These are phyloP conservation scores for Nasonovia ribisnigri DNA, from an alignment of 2,888 invertebrate genomes.

Conservation along the genomic window DNA sequence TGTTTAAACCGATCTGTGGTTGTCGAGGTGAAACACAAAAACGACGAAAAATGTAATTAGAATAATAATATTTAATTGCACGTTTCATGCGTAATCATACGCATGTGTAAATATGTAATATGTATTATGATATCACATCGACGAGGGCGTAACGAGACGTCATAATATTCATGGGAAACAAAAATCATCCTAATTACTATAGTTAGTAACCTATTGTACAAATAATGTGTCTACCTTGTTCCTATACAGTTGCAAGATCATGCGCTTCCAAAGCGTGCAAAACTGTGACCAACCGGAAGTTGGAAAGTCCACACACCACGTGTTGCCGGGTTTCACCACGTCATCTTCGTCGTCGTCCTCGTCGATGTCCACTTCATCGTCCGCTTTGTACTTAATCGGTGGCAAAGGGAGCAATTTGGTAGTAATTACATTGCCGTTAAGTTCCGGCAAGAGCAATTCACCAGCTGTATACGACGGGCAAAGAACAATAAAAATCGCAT, in stretches of 20 bases:
- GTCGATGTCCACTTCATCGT: background rate
- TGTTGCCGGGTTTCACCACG: conserved; percentile 23
- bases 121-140: background rate
- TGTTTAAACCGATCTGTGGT: conserved; percentile 71
- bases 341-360: background rate
- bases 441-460: conserved; percentile 50
- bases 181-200: background rate
- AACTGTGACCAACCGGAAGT: conserved; percentile 76
- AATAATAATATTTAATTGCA: background rate
- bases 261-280: conserved; percentile 74
- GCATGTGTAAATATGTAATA: too few species aligned
- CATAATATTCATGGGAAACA: background rate
- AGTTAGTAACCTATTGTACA: background rate
- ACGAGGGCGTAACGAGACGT: background rate
- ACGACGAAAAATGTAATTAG: background rate
- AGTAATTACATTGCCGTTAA: conserved; percentile 41
- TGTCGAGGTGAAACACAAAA: conserved; percentile 22
- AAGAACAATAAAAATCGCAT: background rate
- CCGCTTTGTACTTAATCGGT: conserved; percentile 52
- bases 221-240: conserved; percentile 72
- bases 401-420: conserved; percentile 46
- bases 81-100: background rate
- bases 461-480: background rate
- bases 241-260: conserved; percentile 75
- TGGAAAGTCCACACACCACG: conserved; percentile 70